Base-by-base conservation (phyloP, 2,888 invertebrate species). In the Neoitamus cyanurus region DNA sequence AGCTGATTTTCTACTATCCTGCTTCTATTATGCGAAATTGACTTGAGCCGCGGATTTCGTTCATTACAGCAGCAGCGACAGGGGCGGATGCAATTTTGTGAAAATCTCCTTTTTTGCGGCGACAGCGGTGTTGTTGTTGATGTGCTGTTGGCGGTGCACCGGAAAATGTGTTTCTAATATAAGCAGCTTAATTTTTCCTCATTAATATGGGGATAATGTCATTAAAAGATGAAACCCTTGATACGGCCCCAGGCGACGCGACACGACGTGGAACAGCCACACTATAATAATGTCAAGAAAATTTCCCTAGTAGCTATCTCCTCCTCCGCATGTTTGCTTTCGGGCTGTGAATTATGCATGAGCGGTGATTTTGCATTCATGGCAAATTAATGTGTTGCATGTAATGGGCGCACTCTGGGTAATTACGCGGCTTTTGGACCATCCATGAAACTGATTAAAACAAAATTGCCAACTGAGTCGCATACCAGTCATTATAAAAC, bases 1-100 rank as follows among this genome's bases (percentile, higher is more conserved):
- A 77, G 77, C 77, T 77, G 77, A 77, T 77, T 77, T 77, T 77
- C 46, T 77, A 77, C 77, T 28, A 77, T 31, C 20, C 46, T 9
- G 46, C 25, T 30, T 46, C 46, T 77, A 77, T 77, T 77, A 77
- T 42, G 46, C 20, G 46, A 77, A 77, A 77, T 77, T 77, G 46
- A 46, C 77, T 77, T 77, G 25, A 77, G 77, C 28, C 46, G 28
- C 30, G 77, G 77, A 13, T 77, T n/a, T 77, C 28, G 77, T 77
- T 46, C 11, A 77, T 77, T 77, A 77, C 11, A 28, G 3, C 42
- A 20, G 15, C 15, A 34, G 3, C 42, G 20, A 25, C 15, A 34
- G 20, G 15, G 30, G 58, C 58, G 25, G 72, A 72, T 72, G 72
- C 72, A 72, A 72, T 72, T 34, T 72, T 72, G n/a, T 9, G 15